Conservation (phyloP, 2,888 invertebrate species). For the Nomada ferruginata region DNA sequence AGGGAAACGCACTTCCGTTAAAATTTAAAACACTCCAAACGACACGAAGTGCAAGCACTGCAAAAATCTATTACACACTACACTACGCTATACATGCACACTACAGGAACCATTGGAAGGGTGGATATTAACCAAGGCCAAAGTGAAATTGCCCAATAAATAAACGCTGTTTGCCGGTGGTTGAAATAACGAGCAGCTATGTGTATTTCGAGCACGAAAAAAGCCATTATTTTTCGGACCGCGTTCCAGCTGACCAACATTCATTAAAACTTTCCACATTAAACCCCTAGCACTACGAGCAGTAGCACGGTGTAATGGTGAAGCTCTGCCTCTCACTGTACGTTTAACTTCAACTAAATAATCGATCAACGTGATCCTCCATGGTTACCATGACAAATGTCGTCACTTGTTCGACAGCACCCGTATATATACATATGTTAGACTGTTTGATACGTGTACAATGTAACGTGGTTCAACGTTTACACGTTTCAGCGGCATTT, state of each 20-base stretch:
- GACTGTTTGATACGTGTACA: not conserved
- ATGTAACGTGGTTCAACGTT: not conserved
- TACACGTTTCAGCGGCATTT: slow-evolving; percentile 13
- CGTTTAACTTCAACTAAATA: slow-evolving; percentile 7
- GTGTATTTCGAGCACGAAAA: not conserved
- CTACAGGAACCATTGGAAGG: no score
- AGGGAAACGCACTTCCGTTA: no score
- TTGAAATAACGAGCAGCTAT: slow-evolving; percentile 25
- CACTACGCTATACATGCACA: no score
- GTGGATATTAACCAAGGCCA: not conserved
- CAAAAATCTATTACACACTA: no score
- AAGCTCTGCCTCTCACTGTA: not conserved
- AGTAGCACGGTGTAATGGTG: not conserved
- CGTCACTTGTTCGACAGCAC: not conserved
- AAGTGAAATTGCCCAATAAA: slow-evolving; percentile 33
- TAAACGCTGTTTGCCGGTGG: slow-evolving; percentile 21
- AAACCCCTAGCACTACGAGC: not conserved
- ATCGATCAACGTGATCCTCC: slow-evolving; percentile 3
- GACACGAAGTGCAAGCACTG: no score
- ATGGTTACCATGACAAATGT: not conserved
- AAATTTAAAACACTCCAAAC: no score
- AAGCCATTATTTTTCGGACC: slow-evolving; percentile 20
- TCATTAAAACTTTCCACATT: slow-evolving; percentile 18
- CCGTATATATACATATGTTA: no score
- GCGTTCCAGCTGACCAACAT: not conserved